Evolutionary conservation across 2,888 invertebrate species (phyloP), one percentile per base, ranked within the genome.

Genomic region (Trachelus iudaicus): DNA sequence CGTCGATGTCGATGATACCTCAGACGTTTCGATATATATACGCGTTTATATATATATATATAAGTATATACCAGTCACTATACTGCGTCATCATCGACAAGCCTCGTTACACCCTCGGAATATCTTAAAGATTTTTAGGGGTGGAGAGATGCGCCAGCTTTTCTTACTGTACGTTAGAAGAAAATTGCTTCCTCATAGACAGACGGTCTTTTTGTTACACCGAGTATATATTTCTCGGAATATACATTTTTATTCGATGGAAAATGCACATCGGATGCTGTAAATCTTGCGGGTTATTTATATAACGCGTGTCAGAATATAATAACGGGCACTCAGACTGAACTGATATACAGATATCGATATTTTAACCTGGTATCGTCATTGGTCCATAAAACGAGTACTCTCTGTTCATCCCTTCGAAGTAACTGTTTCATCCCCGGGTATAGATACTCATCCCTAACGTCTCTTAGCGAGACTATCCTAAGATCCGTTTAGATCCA

Each of bases 401-500:
- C 34, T 33, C n/a, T 73, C 35, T 9, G 11, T 12, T n/a, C 34
- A 34, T 31, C 71, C 34, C 71, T 71, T 30, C 23, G 11, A 71
- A 34, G 30, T 34, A 34, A 74, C 34, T 74, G 31, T 34, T 74
- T 34, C 35, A 35, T 74, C 74, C 74, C 74, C 74, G 1, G 12
- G 31, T 34, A 56, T 23, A 31, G 71, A 71, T 33, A 13, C 33
- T 71, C 31, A 71, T 11, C 71, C 71, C 71, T 31, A 31, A 34
- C 71, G 13, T 34, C 31, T 12, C 9, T 71, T 9, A 34, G 71
- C 34, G 71, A 71, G 71, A 33, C 71, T 71, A 73, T 83, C 83
- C 81, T 83, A 83, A 83, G 78, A 79, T 79, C 78, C 79, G 34
- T 73, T 75, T 69, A 73, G 81, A 79, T 79, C 80, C 81, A 83